These are phyloP conservation scores for Scaptomyza caliginosa DNA, from an alignment of 2,888 invertebrate species.

Conservation along the genomic window DNA sequence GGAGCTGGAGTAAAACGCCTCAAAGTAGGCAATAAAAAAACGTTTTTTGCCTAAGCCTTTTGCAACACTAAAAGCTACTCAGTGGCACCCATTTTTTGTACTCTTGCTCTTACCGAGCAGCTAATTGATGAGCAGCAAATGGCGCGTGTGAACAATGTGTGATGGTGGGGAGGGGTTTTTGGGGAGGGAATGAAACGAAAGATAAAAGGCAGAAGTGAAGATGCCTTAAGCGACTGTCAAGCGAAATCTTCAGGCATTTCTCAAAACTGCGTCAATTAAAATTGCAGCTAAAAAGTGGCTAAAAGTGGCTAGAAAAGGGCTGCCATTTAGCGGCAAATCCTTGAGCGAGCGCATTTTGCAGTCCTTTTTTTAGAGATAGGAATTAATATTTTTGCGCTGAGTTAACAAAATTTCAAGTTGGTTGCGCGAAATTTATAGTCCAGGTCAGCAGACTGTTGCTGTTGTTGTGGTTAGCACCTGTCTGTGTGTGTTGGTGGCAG, in stretches of 20 bases:
- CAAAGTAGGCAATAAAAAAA: constrained; percentile 55
- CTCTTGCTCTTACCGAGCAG: constrained; percentile 40
- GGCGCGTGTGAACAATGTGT: constrained; percentile 23
- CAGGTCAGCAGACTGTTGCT: constrained; percentile 59
- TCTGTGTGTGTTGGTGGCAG: constrained; percentile 28
- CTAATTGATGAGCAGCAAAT: constrained; percentile 74
- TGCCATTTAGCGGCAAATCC: constrained; percentile 35
- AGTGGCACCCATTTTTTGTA: constrained; percentile 19
- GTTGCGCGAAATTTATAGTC: constrained; percentile 63
- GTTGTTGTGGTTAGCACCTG: constrained; percentile 37
- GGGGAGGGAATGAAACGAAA: not conserved
- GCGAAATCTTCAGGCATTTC: constrained; percentile 37
- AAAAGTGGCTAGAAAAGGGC: constrained; percentile 29
- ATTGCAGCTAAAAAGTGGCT: constrained; percentile 35
- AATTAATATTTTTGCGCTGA: constrained; percentile 76
- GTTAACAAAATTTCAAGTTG: constrained; percentile 74
- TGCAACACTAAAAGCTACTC: constrained; percentile 74
- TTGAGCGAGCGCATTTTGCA: constrained; percentile 13
- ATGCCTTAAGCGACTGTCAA: constrained; percentile 30
- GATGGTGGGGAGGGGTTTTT: not conserved
- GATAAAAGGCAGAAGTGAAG: not conserved
- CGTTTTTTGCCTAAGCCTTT: constrained; percentile 56
- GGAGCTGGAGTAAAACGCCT: constrained; percentile 31
- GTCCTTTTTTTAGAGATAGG: constrained; percentile 66
- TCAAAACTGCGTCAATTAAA: constrained; percentile 57